Base-by-base conservation (phyloP, 2,797 vertebrate species). In the Ctenochaetus hawaiiensis region DNA sequence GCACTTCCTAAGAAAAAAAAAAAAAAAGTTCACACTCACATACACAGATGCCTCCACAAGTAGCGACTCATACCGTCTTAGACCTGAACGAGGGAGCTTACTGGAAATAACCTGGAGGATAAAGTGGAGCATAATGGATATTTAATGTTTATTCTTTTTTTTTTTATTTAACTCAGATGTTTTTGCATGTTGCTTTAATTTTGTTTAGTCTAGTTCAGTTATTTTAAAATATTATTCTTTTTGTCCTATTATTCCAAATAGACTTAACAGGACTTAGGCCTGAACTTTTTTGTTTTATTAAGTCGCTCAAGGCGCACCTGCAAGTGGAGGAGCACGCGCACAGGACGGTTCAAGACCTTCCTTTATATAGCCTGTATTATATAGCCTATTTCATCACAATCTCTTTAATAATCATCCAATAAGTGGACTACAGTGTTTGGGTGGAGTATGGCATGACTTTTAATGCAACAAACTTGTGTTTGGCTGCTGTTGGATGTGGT, bases 1-100 rank as follows among this genome's bases (percentile, higher is more conserved):
- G 84, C 84, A 90, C 89, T 90, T 86, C 89, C 89, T 74, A 75
- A 72, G 71, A 58, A 73, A 67, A 67, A 65, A 45, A 56, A 78
- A 81, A 85, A 86, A 88, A 88, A 91, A 91, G 81, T 91, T 92
- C 85, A 83, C 91, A 86, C 88, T 84, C 87, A 87, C 81, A 83
- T 47, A 80, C 81, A 80, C 81, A 89, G 90, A 90, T 84, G 89
- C 88, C 87, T 69, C 73, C 84, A 87, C 89, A 92, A 91, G 88
- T 79, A 81, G 78, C 52, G 83, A 83, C 83, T 79, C 91, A 88
- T 83, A 91, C 8, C 75, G 78, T 82, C 76, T 88, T 69, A 84
- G 89, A 87, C 26, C 73, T 30, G 78, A 70, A 39, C 23, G 78
- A 88, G 59, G 82, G 57, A 83, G 52, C 76, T 77, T 8, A 66